A percentile compares a stretch with the other conserved stretches of the same genome.
These are phyloP conservation scores for Lutraria lutraria DNA, from an alignment of 2,888 invertebrate genomes.

Conservation along the genomic window DNA sequence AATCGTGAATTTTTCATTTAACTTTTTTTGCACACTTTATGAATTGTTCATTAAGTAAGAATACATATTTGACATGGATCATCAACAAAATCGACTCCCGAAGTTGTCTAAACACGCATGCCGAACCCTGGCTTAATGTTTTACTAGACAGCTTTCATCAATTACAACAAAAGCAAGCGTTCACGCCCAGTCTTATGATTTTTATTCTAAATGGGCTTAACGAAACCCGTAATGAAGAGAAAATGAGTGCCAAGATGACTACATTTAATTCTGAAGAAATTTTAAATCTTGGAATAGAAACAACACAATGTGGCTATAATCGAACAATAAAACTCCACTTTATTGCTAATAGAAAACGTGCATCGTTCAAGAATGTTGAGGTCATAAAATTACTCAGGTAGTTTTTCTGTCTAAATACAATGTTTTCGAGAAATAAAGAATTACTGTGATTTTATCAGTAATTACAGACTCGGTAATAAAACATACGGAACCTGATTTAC, in stretches of 20 bases:
- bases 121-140: too few species aligned
- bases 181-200: slow-evolving; percentile 2
- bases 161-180: neutral
- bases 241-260: neutral
- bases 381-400: neutral
- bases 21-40: too few species aligned
- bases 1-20: too few species aligned
- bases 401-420: neutral
- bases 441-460: neutral
- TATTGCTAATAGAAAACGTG: slow-evolving; percentile 28
- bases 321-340: neutral
- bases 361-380: slow-evolving; percentile 1
- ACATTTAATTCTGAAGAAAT: slow-evolving; percentile 10
- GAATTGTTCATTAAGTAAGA: too few species aligned
- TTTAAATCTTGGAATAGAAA: neutral
- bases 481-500: neutral
- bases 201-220: slow-evolving; percentile 1
- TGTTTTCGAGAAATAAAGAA: neutral
- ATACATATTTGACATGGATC: too few species aligned
- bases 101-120: too few species aligned
- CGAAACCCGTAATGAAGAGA: neutral
- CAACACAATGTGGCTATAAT: neutral
- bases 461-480: neutral
- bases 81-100: too few species aligned
- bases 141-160: neutral